phyloP scores from a whole-genome alignment of 64 coral and sea anemone genomes.

The Catalaphyllia jardinei region DNA sequence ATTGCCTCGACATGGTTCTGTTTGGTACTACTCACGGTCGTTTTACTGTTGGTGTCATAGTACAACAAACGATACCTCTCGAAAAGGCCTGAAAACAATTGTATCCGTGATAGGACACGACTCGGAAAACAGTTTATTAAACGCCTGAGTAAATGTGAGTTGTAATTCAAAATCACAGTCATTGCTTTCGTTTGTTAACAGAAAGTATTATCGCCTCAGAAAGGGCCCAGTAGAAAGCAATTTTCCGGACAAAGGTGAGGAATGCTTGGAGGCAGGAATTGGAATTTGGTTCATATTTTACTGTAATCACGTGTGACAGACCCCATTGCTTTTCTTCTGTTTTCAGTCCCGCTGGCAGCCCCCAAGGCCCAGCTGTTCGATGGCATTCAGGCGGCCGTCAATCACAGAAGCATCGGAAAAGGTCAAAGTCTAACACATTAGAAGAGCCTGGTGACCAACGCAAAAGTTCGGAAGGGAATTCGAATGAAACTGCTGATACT shows the following conservation, averaged over 20 bases:
- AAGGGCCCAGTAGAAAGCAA: not conserved
- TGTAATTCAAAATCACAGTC: too few relatives aligned
- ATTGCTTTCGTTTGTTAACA: not conserved
- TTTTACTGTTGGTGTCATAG: too few relatives aligned
- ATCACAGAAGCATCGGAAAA: constrained; percentile 43
- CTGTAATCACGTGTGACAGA: not conserved
- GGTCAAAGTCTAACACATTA: constrained; percentile 10
- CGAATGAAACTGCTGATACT: not conserved
- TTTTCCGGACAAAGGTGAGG: not conserved
- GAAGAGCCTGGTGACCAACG: not conserved
- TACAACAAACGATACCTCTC: too few relatives aligned
- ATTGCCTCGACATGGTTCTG: not conserved
- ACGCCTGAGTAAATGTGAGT: too few relatives aligned
- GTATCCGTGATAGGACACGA: too few relatives aligned
- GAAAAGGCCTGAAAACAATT: too few relatives aligned
- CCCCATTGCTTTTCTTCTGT: not conserved
- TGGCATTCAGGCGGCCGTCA: constrained; percentile 9
- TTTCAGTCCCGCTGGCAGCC: not conserved
- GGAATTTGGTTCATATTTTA: not conserved
- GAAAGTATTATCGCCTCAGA: not conserved
- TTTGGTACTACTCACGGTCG: too few relatives aligned
- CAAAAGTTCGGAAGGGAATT: not conserved
- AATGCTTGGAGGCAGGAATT: not conserved
- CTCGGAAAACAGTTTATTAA: too few relatives aligned
- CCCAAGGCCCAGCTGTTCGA: not conserved